Base-by-base conservation (phyloP, 2,113 vertebrate genomes). In the Lepidothrix coronata region DNA sequence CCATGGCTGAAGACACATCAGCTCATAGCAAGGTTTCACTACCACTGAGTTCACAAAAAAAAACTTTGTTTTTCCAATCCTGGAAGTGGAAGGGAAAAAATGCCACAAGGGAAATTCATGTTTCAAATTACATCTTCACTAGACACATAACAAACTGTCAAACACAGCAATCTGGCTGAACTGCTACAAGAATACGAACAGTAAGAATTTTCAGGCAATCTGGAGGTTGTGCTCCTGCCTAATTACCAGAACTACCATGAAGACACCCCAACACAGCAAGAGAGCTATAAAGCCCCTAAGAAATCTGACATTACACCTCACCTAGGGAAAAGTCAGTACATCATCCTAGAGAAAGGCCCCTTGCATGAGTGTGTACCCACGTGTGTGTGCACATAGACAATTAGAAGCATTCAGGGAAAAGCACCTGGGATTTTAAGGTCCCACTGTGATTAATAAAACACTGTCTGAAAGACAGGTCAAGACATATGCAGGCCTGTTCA, bases 301-400 rank as follows among this genome's bases (percentile, higher is more conserved):
- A 82, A 43, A 77, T 17, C n/a, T 25, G 31, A 89, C 46, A 51
- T 33, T 91, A 65, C 6, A 44, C 12, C 41, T 61, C 41, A 81
- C 1, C 20, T 6, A 33, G 11, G 35, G 43, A 63, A 54, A 62
- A 5, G 12, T 39, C 33, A 68, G 31, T 12, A n/a, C 3, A 8
- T 14, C 7, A 33, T 27, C 58, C 57, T 37, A 65, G 37, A 63
- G 54, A 17, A 54, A 58, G 35, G 33, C 39, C 22, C 21, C 35
- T 0, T 23, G 39, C 54, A 28, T 0, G 12, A 44, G 8, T 6
- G 27, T 30, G 11, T 14, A 4, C 9, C 16, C 37, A 3, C 0
- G 1, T 6, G 8, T 39, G 1, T 6, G 5, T 2, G 21, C 2
- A 39, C 9, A 46, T 9, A 17, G 37, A n/a, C 6, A n/a, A 7